A percentile compares a stretch with the other conserved stretches of the same genome.
These are phyloP conservation scores for Gallirallus australis DNA, from an alignment of 2,797 vertebrate species.

Conservation along the genomic window DNA sequence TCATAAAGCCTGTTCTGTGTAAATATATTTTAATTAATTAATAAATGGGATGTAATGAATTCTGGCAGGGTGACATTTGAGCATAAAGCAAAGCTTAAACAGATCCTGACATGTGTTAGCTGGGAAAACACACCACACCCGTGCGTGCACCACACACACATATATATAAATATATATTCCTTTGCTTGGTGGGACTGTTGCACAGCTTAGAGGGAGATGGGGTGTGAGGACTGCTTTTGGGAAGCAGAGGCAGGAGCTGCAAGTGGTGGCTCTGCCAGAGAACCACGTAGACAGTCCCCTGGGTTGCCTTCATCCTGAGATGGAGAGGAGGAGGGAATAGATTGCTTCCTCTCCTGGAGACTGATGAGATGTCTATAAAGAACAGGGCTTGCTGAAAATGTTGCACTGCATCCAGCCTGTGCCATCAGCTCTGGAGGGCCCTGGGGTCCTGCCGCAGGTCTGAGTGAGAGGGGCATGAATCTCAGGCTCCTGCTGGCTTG, in stretches of 20 bases:
- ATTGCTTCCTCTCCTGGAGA: not conserved
- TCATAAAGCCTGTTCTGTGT: conserved; percentile 78
- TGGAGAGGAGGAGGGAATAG: not conserved
- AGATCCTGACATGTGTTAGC: conserved; percentile 78
- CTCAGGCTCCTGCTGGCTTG: not conserved
- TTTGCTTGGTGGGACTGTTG: not conserved
- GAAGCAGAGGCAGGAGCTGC: not conserved
- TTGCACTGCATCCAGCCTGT: not conserved
- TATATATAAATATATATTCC: not conserved
- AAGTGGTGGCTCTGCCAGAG: not conserved
- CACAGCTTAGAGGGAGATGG: not conserved
- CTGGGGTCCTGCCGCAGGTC: accelerated
- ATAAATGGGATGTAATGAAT: conserved; percentile 82
- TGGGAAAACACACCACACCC: conserved; percentile 64
- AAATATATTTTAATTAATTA: conserved; percentile 85
- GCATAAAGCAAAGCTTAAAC: conserved; percentile 77
- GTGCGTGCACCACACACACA: not conserved
- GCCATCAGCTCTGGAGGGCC: not conserved
- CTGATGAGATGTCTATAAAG: not conserved
- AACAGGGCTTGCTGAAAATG: not conserved
- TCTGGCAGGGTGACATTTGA: conserved; percentile 86
- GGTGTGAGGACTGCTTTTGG: not conserved
- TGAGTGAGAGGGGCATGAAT: not conserved
- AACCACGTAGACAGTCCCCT: not conserved
- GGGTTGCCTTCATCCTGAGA: not conserved